These are phyloP conservation scores for Pteropus alecto DNA, from an alignment of 2,113 vertebrate genomes.

Conservation along the genomic window DNA sequence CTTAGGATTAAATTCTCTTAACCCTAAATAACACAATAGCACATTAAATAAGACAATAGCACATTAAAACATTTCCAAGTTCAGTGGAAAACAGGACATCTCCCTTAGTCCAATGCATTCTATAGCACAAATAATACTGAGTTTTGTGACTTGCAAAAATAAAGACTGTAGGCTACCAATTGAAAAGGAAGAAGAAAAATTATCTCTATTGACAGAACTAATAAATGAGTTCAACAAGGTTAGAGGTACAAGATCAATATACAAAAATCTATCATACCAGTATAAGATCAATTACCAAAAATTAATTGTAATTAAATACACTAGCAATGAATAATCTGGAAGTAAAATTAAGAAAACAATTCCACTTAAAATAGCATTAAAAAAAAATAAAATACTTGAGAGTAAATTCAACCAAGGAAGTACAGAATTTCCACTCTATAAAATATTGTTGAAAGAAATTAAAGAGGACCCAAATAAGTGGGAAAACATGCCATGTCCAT, in stretches of 20 bases:
- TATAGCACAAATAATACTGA: neutral
- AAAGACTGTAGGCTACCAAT: neutral
- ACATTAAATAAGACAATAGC: neutral
- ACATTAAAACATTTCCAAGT: conserved; percentile 26
- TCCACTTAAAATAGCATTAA: too few species aligned
- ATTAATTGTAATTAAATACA: neutral
- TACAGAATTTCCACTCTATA: neutral
- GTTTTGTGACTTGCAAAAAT: neutral
- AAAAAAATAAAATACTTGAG: too few species aligned
- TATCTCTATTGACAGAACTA: neutral
- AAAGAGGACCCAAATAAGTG: too few species aligned
- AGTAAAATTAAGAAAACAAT: neutral
- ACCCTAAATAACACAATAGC: neutral
- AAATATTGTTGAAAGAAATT: neutral
- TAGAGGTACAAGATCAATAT: neutral
- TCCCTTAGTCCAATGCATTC: neutral
- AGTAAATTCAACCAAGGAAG: neutral
- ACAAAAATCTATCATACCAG: neutral
- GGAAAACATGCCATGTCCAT: too few species aligned
- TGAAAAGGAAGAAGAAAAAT: neutral
- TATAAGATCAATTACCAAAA: too few species aligned
- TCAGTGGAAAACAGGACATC: neutral
- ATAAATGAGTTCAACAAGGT: neutral
- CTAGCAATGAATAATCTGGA: neutral
- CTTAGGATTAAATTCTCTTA: neutral